Conservation (phyloP, 1,140 invertebrate genomes). For the Holotrichia oblita region DNA sequence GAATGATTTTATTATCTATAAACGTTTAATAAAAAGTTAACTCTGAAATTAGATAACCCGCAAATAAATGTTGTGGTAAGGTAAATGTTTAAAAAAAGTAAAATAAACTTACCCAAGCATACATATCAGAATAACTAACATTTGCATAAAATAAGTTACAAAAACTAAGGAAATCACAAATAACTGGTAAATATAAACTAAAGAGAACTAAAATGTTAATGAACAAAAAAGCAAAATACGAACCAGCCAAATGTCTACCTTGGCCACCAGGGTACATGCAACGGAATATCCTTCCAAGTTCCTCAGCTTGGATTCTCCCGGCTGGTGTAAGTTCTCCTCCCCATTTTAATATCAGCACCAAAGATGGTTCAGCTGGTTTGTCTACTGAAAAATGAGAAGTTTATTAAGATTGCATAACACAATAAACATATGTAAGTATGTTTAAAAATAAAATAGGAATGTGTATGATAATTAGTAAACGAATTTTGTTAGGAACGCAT, state of each 20-base stretch:
- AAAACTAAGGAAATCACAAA: slow-evolving; percentile 2
- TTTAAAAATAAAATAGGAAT: too few species aligned
- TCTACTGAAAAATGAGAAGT: slow-evolving; percentile 66
- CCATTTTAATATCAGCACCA: slow-evolving; percentile 98
- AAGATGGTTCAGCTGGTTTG: slow-evolving; percentile 83
- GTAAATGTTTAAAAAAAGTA: not conserved
- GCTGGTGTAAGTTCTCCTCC: slow-evolving; percentile 99
- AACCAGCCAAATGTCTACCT: slow-evolving; percentile 81
- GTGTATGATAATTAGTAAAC: too few species aligned
- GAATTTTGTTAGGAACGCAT: too few species aligned
- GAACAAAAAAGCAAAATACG: slow-evolving; percentile 63
- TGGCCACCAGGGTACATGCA: slow-evolving; percentile 97
- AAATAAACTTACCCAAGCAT: not conserved
- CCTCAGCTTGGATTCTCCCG: slow-evolving; percentile 95
- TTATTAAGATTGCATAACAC: not conserved
- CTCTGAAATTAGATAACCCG: too few species aligned
- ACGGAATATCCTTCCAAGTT: slow-evolving; percentile 96
- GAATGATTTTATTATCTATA: too few species aligned
- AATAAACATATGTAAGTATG: too few species aligned
- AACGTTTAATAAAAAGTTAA: not conserved
- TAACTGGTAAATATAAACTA: not conserved
- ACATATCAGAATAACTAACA: not conserved
- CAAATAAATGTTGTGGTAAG: too few species aligned
- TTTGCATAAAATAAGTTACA: not conserved
- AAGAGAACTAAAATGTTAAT: slow-evolving; percentile 38